phyloP scores from a whole-genome alignment of 2,888 invertebrate species.

The Volucella inflata region DNA sequence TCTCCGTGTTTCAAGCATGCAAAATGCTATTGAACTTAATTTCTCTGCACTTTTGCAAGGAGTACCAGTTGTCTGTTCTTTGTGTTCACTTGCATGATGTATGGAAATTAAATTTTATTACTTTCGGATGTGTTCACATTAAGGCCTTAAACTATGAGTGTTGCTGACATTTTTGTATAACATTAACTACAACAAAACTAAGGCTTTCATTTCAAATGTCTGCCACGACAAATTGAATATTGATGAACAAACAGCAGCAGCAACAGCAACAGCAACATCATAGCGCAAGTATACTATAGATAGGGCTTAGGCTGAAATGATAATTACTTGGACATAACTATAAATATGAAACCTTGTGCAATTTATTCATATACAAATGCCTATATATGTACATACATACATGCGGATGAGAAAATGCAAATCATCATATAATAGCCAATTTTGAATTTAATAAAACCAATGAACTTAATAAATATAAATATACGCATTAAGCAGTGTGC shows the following conservation, averaged over 20 bases:
- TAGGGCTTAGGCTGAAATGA: constrained; percentile 62
- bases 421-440: constrained; percentile 44
- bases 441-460: constrained; percentile 45
- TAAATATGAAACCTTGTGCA: constrained; percentile 43
- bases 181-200: constrained; percentile 58
- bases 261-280: not conserved
- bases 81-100: constrained; percentile 55
- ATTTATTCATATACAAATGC: constrained; percentile 25
- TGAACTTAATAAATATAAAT: constrained; percentile 52
- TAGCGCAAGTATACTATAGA: constrained; percentile 20
- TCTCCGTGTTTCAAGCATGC: constrained; percentile 49
- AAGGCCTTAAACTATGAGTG: constrained; percentile 50
- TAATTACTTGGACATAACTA: constrained; percentile 58
- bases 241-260: constrained; percentile 41
- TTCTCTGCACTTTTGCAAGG: constrained; percentile 31
- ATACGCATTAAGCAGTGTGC: constrained; percentile 46
- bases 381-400: not conserved
- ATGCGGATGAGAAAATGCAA: not conserved
- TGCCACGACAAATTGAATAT: constrained; percentile 65
- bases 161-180: constrained; percentile 59
- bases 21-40: constrained; percentile 66
- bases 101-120: constrained; percentile 69
- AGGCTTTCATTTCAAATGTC: constrained; percentile 44
- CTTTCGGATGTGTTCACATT: constrained; percentile 68
- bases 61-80: constrained; percentile 16